Evolutionary conservation across 1,140 invertebrate genomes (phyloP).

Genomic region (Sesamia nonagrioides): DNA sequence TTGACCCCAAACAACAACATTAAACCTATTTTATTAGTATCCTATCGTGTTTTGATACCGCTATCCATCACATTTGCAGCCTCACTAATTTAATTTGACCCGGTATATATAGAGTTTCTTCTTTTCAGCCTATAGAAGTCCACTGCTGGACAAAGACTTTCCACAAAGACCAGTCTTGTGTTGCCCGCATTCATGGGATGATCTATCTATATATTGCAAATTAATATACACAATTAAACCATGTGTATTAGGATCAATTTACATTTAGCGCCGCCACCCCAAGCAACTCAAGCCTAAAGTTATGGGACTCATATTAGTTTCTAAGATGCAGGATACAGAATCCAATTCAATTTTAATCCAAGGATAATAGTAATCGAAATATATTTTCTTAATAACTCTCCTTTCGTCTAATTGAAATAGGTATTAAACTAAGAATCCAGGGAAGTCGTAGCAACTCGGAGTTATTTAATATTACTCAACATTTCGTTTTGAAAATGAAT

Average conservation of each 20-base stretch:
- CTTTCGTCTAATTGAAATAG: constrained; percentile 36
- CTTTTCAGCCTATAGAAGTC: too few relatives aligned
- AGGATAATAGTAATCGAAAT: constrained; percentile 35
- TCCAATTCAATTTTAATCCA: constrained; percentile 36
- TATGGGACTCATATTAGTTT: neutral
- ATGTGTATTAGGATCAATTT: neutral
- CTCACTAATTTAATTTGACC: too few relatives aligned
- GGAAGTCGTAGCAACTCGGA: neutral
- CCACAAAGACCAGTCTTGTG: too few relatives aligned
- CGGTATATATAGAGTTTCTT: too few relatives aligned
- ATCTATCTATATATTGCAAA: neutral
- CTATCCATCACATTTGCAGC: too few relatives aligned
- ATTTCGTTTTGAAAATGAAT: constrained; percentile 44
- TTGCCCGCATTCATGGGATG: neutral
- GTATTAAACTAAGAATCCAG: constrained; percentile 8
- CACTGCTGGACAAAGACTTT: too few relatives aligned
- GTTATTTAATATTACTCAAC: constrained; percentile 38
- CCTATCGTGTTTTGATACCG: too few relatives aligned
- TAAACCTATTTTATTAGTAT: too few relatives aligned
- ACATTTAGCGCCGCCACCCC: neutral
- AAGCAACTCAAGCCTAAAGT: neutral
- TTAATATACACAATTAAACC: neutral
- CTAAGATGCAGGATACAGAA: neutral
- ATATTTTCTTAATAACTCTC: constrained; percentile 28
- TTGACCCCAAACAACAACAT: too few relatives aligned